Base-by-base conservation (phyloP, 1,140 invertebrate species). In the Laupala kohalensis region DNA sequence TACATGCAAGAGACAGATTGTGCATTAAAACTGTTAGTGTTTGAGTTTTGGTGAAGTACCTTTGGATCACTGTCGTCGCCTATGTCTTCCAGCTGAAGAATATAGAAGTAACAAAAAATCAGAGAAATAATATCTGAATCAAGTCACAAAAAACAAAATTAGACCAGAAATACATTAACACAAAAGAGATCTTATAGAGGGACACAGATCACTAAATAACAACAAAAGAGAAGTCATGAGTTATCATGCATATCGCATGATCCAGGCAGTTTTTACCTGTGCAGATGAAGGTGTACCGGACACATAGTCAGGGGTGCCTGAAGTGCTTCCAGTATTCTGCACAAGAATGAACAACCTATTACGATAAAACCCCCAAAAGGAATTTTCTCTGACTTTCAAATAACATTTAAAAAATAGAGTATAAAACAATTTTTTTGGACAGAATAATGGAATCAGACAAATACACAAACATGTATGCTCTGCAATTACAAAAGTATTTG, bases 11-110 rank as follows among this genome's bases (percentile, higher is more conserved):
- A 53, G 19, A 53, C 37, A 53, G 37, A 53, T 1, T 53, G 37
- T 53, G 37, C 37, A 53, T 53, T 53, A 53, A 53, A 53, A 53
- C 0, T 13, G 9, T 53, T n/a, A n/a, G n/a, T 53, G 37, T 53
- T 53, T 53, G 37, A 53, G 37, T 53, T 53, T 53, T 19, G 37
- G 37, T 53, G 37, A 53, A 26, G 74, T 74, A 77, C 76, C 76
- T 77, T 77, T 12, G 72, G 72, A n/a, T 77, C 76, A 76, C 75
- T 75, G 69, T 77, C 76, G 67, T 77, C 76, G 23, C 72, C 75
- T 30, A 71, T 70, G 25, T 65, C 71, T 71, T 70, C 66, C 64
- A 66, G 74, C 71, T 74, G 65, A 74, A 72, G 71, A 71, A 65
- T 67, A 64, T 26, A 71, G 67, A 67, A 74, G 25, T 67, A 37